phyloP scores from a whole-genome alignment of 2,888 invertebrate species.

The Coenonympha glycerion region DNA sequence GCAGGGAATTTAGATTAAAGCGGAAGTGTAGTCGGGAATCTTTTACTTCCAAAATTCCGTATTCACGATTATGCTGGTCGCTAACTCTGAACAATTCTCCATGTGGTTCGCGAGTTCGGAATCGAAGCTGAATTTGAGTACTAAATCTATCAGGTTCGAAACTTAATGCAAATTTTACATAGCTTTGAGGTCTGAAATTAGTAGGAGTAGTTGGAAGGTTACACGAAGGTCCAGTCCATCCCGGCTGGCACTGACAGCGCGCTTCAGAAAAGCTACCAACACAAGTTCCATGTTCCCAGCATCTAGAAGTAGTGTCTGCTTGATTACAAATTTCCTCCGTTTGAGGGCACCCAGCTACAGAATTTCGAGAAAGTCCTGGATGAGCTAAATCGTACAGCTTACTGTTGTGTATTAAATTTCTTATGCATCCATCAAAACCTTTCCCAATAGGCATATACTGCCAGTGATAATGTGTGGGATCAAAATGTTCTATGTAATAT shows the following conservation, averaged over 20 bases:
- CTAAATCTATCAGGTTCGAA: constrained; percentile 95
- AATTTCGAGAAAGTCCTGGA: constrained; percentile 90
- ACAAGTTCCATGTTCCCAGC: constrained; percentile 96
- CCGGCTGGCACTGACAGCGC: constrained; percentile 95
- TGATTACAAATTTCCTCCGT: constrained; percentile 94
- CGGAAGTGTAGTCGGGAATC: constrained; percentile 92
- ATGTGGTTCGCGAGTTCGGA: constrained; percentile 93
- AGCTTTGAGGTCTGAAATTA: constrained; percentile 94
- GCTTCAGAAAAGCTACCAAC: constrained; percentile 92
- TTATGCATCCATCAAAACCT: constrained; percentile 96
- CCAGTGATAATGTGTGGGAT: constrained; percentile 92
- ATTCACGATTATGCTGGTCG: constrained; percentile 95
- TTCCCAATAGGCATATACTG: constrained; percentile 92
- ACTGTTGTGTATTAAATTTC: constrained; percentile 96
- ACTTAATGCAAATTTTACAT: constrained; percentile 96
- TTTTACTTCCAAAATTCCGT: constrained; percentile 93
- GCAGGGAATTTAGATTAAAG: constrained; percentile 92
- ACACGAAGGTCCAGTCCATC: constrained; percentile 94
- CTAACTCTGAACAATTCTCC: constrained; percentile 96
- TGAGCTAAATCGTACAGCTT: constrained; percentile 96
- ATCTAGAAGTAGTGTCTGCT: constrained; percentile 88
- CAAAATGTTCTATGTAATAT: constrained; percentile 90
- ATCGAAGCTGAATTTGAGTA: constrained; percentile 93
- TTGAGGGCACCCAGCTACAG: constrained; percentile 92
- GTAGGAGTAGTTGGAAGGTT: constrained; percentile 90